Conservation (phyloP, 2,113 vertebrate species). For the Acrocephalus arundinaceus region DNA sequence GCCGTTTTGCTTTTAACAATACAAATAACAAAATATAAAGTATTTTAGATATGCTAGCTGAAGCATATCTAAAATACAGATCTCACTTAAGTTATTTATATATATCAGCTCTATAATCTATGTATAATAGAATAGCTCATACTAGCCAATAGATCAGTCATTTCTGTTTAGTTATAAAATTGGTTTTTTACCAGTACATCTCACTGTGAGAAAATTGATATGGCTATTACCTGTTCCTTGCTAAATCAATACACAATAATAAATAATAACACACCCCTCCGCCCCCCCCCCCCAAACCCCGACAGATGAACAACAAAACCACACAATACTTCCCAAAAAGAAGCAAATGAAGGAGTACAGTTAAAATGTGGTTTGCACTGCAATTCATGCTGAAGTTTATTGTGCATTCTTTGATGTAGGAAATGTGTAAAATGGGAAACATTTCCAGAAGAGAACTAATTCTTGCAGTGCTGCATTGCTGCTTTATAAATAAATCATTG, state of each 20-base stretch:
- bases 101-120: background rate
- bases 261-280: background rate
- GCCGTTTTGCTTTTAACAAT: background rate
- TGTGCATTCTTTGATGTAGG: background rate
- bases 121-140: background rate
- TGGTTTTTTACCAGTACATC: background rate
- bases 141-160: background rate
- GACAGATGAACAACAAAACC: background rate
- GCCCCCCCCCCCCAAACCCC: accelerated
- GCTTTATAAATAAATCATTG: conserved; percentile 69
- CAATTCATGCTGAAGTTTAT: background rate
- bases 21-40: too few relatives aligned
- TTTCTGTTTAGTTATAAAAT: conserved; percentile 40
- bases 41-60: background rate
- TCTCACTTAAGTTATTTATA: background rate
- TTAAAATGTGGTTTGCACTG: background rate
- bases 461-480: conserved; percentile 58
- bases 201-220: conserved; percentile 36
- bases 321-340: background rate
- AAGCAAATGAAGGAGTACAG: background rate
- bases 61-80: background rate
- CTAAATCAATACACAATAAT: conserved; percentile 28
- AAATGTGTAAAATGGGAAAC: conserved; percentile 11
- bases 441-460: conserved; percentile 11
- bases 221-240: conserved; percentile 18